phyloP scores from a whole-genome alignment of 2,888 invertebrate species.

The Pachymerium ferrugineum region DNA sequence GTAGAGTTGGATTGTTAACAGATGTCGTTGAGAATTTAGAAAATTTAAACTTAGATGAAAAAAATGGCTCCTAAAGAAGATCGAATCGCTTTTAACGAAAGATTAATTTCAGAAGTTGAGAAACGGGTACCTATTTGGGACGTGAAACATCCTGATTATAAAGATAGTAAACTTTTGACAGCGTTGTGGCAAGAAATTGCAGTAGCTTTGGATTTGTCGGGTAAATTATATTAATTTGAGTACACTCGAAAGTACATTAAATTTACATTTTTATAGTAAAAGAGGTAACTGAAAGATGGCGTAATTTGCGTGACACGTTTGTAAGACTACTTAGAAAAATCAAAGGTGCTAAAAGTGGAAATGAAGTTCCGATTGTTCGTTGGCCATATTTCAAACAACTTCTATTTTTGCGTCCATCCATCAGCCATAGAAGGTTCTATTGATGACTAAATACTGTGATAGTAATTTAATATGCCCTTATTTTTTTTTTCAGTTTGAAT shows the following conservation, averaged over 20 bases:
- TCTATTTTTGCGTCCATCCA: neutral
- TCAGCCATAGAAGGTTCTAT: neutral
- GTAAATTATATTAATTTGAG: neutral
- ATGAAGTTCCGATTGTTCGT: neutral
- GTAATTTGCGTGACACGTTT: neutral
- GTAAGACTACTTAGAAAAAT: neutral
- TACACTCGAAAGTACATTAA: no score
- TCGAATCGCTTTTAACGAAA: neutral
- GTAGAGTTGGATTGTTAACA: neutral
- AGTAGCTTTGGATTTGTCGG: neutral
- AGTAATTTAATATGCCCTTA: neutral
- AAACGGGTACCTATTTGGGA: neutral
- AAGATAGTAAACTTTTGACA: neutral
- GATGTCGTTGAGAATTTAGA: neutral
- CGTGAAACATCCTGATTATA: neutral
- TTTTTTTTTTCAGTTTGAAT: neutral
- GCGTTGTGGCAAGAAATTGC: neutral
- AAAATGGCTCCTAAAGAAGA: neutral
- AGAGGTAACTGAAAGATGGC: neutral
- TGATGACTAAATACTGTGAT: neutral
- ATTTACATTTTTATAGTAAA: neutral
- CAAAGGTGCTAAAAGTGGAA: neutral
- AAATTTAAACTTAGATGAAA: neutral
- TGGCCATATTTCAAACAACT: slow-evolving; percentile 4
- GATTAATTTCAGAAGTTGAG: slow-evolving; percentile 7